Percentiles rank a stretch among this genome's conserved stretches.
These are phyloP conservation scores for Tetrapedia diversipes DNA, from an alignment of 2,888 invertebrate genomes.

Conservation along the genomic window DNA sequence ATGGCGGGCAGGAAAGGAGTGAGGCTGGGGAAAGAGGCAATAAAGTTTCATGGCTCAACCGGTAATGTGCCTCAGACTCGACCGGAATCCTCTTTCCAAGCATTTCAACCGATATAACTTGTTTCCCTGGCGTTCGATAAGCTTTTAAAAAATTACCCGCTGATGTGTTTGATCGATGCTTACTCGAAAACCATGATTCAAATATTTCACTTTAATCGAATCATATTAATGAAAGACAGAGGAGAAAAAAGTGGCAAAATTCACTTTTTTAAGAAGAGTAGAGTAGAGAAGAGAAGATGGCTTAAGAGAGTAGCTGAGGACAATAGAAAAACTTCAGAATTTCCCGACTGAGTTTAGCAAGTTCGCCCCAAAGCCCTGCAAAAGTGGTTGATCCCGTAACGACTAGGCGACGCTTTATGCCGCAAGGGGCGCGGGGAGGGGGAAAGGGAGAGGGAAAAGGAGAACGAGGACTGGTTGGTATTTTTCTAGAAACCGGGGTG, in stretches of 20 bases:
- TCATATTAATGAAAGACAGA: no score
- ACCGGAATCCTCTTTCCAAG: constrained; percentile 26
- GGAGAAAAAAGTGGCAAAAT: no score
- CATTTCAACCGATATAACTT: constrained; percentile 11
- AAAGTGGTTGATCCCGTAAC: constrained; percentile 78
- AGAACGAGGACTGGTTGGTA: constrained; percentile 41
- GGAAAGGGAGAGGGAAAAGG: neutral
- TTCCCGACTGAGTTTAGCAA: neutral
- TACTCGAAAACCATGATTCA: neutral
- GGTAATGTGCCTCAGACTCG: constrained; percentile 34
- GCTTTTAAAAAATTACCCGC: neutral
- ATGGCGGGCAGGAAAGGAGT: constrained; percentile 33
- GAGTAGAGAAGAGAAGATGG: no score
- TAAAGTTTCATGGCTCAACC: constrained; percentile 71
- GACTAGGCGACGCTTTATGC: constrained; percentile 65
- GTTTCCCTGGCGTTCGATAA: constrained; percentile 1
- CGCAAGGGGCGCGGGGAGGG: neutral
- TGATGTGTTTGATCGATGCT: neutral
- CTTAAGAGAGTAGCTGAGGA: no score
- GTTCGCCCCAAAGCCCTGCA: constrained; percentile 12
- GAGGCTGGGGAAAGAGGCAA: constrained; percentile 58
- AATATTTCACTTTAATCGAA: no score
- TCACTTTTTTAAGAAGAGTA: no score
- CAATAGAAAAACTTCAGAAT: constrained; percentile 12
- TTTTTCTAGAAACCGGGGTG: constrained; percentile 35